phyloP scores from a whole-genome alignment of 2,888 invertebrate genomes.

The Camptogramma bilineatum region DNA sequence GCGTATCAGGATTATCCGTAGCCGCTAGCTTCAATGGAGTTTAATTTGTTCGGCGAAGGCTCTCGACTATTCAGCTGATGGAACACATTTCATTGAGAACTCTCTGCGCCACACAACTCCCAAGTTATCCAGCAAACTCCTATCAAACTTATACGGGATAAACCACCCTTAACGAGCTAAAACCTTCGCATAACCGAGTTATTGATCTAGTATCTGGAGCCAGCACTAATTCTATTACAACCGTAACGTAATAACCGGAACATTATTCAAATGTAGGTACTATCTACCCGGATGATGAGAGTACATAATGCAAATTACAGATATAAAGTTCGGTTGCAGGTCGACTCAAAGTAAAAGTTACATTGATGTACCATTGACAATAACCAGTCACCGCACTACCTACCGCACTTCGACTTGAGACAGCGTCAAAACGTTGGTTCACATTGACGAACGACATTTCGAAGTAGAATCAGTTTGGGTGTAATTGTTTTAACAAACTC shows the following conservation, averaged over 20 bases:
- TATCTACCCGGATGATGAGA: slow-evolving; percentile 43
- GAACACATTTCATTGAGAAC: slow-evolving; percentile 54
- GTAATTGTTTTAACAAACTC: background rate
- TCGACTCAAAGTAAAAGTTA: background rate
- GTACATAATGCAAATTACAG: slow-evolving; percentile 56
- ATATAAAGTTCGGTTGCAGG: slow-evolving; percentile 58
- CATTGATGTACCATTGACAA: background rate
- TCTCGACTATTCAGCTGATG: slow-evolving; percentile 54
- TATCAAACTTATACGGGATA: slow-evolving; percentile 49
- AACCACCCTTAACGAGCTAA: slow-evolving; percentile 45
- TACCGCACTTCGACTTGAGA: no score
- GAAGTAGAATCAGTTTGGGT: background rate
- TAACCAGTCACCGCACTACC: no score
- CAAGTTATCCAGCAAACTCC: slow-evolving; percentile 48
- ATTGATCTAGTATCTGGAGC: slow-evolving; percentile 36
- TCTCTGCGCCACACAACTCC: slow-evolving; percentile 52
- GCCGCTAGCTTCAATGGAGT: slow-evolving; percentile 54
- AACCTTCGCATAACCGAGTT: slow-evolving; percentile 39
- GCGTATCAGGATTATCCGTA: slow-evolving; percentile 40
- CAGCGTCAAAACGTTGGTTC: no score
- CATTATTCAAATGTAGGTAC: slow-evolving; percentile 51
- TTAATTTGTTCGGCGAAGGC: slow-evolving; percentile 58
- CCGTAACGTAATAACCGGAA: slow-evolving; percentile 43
- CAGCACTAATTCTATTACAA: slow-evolving; percentile 42
- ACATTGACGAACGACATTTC: background rate